Conservation (phyloP, 2,888 invertebrate genomes). For the Drosophila demipolita region DNA sequence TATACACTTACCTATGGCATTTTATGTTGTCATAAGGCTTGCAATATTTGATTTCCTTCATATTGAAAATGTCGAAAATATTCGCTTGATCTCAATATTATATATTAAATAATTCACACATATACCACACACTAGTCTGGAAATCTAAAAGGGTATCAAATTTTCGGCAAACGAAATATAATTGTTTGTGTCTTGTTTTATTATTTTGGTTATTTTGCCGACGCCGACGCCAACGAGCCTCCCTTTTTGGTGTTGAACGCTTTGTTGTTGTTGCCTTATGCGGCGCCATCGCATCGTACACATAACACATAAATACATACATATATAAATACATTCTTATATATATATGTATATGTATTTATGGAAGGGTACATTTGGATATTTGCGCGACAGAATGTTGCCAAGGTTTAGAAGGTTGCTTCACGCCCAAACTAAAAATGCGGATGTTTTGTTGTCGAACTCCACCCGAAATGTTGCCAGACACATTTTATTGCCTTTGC, state of each 20-base stretch:
- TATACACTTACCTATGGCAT: neutral
- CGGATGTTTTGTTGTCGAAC: constrained; percentile 38
- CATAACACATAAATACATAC: neutral
- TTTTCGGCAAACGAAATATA: neutral
- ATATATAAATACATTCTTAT: neutral
- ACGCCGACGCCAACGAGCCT: constrained; percentile 66
- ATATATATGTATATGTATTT: neutral
- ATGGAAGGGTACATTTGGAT: neutral
- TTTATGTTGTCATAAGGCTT: neutral
- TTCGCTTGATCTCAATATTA: neutral
- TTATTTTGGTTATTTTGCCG: constrained; percentile 19
- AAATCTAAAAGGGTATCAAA: constrained; percentile 1
- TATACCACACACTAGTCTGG: neutral
- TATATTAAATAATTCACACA: neutral
- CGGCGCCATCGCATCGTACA: constrained; percentile 11
- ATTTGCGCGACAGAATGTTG: constrained; percentile 53
- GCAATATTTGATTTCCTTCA: neutral
- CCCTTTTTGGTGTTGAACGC: constrained; percentile 59
- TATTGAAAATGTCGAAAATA: neutral
- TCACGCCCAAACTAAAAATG: constrained; percentile 15
- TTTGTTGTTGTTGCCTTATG: constrained; percentile 36
- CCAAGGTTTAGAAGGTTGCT: constrained; percentile 29
- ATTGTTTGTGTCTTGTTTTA: neutral
- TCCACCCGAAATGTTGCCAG: constrained; percentile 67
- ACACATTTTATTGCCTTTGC: constrained; percentile 53